Conservation (phyloP, 2,113 vertebrate species). For the Mustela lutreola region DNA sequence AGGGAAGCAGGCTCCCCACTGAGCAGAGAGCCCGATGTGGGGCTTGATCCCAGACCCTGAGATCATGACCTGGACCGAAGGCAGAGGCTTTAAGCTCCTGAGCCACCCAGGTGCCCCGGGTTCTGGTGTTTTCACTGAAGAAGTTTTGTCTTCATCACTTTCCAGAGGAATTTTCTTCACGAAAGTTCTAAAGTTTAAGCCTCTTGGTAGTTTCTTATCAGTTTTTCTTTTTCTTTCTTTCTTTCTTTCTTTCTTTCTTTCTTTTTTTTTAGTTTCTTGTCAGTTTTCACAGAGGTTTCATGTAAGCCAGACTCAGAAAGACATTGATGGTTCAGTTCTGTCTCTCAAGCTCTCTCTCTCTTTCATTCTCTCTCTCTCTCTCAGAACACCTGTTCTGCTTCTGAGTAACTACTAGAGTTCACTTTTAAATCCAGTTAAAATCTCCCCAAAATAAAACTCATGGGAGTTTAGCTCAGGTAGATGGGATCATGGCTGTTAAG, state of each 20-base stretch:
- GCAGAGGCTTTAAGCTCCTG: too few relatives aligned
- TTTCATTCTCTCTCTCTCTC: neutral
- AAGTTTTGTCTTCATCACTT: slow-evolving; percentile 56
- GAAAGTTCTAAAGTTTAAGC: slow-evolving; percentile 8
- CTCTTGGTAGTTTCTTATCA: neutral
- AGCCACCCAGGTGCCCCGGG: neutral
- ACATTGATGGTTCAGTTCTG: neutral
- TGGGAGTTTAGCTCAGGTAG: neutral
- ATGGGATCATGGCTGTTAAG: neutral
- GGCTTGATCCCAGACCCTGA: too few relatives aligned
- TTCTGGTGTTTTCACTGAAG: slow-evolving; percentile 17
- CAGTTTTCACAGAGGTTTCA: slow-evolving; percentile 20
- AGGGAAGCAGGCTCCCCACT: too few relatives aligned
- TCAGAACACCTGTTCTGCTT: neutral
- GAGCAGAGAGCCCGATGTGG: too few relatives aligned
- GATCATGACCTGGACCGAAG: too few relatives aligned
- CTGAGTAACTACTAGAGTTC: neutral
- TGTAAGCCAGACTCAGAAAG: neutral
- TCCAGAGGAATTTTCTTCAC: slow-evolving; percentile 42
- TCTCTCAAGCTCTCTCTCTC: neutral
- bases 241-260: too few relatives aligned
- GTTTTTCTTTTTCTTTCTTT: neutral
- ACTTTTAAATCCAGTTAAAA: slow-evolving; percentile 1
- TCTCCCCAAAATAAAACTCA: neutral
- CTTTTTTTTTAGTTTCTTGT: neutral